phyloP scores from a whole-genome alignment of 2,888 invertebrate species.

The Perithous albicinctus region DNA sequence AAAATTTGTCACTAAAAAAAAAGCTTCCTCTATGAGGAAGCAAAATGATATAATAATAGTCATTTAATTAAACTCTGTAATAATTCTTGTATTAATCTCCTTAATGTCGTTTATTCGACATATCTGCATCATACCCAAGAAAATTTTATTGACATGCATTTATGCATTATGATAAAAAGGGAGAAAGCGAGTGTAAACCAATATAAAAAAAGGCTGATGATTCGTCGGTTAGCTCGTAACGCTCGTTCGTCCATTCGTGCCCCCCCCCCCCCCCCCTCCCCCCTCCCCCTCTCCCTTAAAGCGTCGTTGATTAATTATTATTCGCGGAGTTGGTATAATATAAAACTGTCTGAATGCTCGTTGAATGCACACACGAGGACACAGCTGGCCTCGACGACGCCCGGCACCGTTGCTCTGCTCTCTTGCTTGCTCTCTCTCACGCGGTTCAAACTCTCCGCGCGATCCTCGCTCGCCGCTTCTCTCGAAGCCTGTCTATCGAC shows the following conservation, averaged over 20 bases:
- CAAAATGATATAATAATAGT: too few species aligned
- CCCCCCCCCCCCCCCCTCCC: too few species aligned
- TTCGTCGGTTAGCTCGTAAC: constrained; percentile 33
- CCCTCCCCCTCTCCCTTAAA: too few species aligned
- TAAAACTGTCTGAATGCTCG: constrained; percentile 67
- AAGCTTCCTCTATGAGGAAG: too few species aligned
- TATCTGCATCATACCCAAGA: neutral
- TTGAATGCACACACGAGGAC: constrained; percentile 55
- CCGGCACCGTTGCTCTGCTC: constrained; percentile 15
- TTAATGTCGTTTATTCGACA: neutral
- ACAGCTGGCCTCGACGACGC: constrained; percentile 58
- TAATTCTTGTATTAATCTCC: neutral
- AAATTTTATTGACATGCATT: constrained; percentile 48
- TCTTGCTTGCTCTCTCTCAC: constrained; percentile 50
- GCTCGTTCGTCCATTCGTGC: constrained; percentile 13
- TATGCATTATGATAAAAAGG: constrained; percentile 5
- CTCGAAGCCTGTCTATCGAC: constrained; percentile 81
- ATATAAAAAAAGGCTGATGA: neutral
- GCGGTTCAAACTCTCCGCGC: constrained; percentile 33
- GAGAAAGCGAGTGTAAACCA: neutral
- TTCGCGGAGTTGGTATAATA: constrained; percentile 66
- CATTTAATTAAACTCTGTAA: too few species aligned
- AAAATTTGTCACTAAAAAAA: too few species aligned
- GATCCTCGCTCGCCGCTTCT: constrained; percentile 28
- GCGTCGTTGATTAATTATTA: constrained; percentile 65